Conservation (phyloP, 1,140 invertebrate species). For the Lepidurus packardi region DNA sequence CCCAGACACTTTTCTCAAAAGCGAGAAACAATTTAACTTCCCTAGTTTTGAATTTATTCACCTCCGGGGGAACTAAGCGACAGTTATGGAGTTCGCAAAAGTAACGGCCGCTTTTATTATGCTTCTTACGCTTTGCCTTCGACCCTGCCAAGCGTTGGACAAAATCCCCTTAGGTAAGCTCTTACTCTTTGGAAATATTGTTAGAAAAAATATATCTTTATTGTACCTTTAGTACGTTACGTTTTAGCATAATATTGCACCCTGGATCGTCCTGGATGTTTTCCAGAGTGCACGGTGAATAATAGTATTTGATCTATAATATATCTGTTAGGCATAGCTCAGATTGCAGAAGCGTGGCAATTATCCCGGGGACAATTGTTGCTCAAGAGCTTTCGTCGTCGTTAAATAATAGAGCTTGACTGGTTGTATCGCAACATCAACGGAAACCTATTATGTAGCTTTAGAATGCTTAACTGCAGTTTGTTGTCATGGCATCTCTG, state of each 20-base stretch:
- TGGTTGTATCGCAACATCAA: too few species aligned
- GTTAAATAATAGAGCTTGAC: background rate
- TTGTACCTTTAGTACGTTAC: too few species aligned
- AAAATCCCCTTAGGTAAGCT: constrained; percentile 1
- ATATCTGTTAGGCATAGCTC: background rate
- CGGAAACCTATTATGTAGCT: too few species aligned
- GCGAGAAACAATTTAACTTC: background rate
- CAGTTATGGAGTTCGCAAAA: background rate
- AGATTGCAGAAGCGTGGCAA: background rate
- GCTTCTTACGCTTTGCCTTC: background rate
- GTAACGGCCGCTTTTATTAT: background rate
- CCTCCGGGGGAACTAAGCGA: background rate
- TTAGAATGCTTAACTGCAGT: too few species aligned
- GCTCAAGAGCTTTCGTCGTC: background rate
- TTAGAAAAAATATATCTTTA: background rate
- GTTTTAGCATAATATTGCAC: too few species aligned
- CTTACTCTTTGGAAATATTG: background rate
- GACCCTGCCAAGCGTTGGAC: background rate
- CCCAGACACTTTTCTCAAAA: background rate
- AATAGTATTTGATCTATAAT: too few species aligned
- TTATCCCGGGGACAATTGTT: background rate
- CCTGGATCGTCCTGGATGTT: too few species aligned
- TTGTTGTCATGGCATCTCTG: too few species aligned
- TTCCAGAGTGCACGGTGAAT: too few species aligned
- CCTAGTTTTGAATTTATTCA: background rate